Percentiles rank a stretch among this genome's conserved stretches.
phyloP scores from a whole-genome alignment of 1,140 invertebrate genomes.

The Leptonema lineaticorne region DNA sequence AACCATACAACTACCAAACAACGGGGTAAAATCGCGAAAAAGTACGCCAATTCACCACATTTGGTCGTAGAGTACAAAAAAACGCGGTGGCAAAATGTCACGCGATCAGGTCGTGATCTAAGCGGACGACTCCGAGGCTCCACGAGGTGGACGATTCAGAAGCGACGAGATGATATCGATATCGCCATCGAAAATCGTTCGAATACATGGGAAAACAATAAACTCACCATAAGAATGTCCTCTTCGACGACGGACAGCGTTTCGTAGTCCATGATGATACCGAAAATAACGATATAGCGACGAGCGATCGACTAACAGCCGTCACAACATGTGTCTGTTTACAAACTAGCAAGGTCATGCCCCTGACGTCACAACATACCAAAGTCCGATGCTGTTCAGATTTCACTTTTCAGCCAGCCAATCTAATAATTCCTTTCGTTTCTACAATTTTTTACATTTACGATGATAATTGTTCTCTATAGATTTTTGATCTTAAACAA shows the following conservation, averaged over 20 bases:
- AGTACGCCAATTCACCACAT: not conserved
- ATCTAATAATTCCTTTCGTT: not conserved
- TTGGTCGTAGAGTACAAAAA: not conserved
- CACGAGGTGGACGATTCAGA: not conserved
- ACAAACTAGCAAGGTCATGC: conserved; percentile 42
- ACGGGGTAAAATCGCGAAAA: not conserved
- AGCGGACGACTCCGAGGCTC: not conserved
- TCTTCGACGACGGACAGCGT: conserved; percentile 38
- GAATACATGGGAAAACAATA: conserved; percentile 23
- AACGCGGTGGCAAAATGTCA: not conserved
- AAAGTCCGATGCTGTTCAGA: not conserved
- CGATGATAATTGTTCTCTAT: too few relatives aligned
- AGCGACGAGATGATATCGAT: too few relatives aligned
- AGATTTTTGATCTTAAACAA: too few relatives aligned
- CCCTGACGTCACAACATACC: conserved; percentile 17
- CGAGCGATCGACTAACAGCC: not conserved
- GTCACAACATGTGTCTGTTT: conserved; percentile 42
- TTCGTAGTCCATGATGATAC: conserved; percentile 33
- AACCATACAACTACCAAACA: conserved; percentile 6
- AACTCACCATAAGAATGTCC: conserved; percentile 40
- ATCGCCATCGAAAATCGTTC: not conserved
- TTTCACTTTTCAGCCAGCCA: not conserved
- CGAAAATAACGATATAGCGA: not conserved
- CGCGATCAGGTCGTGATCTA: not conserved
- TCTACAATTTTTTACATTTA: too few relatives aligned